Conservation (phyloP, 2,113 vertebrate genomes). For the Bombycilla garrulus region DNA sequence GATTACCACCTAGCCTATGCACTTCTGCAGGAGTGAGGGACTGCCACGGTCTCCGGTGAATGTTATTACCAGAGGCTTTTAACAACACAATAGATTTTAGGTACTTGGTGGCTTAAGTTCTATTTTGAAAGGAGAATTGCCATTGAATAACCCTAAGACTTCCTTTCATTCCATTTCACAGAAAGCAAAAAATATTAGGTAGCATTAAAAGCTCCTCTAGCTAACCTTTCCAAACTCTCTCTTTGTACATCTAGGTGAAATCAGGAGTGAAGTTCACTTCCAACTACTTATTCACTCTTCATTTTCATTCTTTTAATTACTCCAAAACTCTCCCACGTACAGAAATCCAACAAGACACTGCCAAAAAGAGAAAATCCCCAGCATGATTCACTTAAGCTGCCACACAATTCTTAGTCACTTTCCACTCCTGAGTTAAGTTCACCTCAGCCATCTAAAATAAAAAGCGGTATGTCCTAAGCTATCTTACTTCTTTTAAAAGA, state of each 20-base stretch:
- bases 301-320: not conserved
- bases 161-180: not conserved
- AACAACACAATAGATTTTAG: not conserved
- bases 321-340: not conserved
- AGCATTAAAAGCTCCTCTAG: not conserved
- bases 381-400: not conserved
- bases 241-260: not conserved
- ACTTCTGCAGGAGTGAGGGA: not conserved
- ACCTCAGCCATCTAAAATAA: not conserved
- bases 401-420: not conserved
- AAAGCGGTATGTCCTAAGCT: not conserved
- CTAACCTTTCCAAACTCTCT: not conserved
- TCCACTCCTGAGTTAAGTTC: not conserved
- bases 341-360: not conserved
- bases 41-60: not conserved
- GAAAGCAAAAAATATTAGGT: not conserved
- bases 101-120: not conserved
- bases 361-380: not conserved
- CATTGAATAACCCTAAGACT: not conserved
- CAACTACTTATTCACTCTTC: not conserved
- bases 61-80: not conserved
- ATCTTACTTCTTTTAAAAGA: not conserved
- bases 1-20: not conserved
- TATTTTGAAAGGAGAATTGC: not conserved
- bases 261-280: not conserved